These are phyloP conservation scores for Orycteropus afer DNA, from an alignment of 2,113 vertebrate species.

Conservation along the genomic window DNA sequence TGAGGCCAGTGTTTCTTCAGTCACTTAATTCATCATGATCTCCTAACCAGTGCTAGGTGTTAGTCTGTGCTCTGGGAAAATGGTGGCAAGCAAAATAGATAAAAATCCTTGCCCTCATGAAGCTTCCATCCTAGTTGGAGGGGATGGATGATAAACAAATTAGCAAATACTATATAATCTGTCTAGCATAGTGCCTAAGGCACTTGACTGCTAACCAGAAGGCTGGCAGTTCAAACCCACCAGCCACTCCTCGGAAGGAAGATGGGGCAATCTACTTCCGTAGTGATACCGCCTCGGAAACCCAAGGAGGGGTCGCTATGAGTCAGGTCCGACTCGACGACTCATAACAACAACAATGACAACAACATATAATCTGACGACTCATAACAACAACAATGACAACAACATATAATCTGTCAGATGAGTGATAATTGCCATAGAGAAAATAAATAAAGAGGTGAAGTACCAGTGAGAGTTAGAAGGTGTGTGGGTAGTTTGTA, in stretches of 20 bases:
- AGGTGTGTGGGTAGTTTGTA: not conserved
- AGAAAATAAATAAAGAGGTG: not conserved
- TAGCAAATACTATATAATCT: not conserved
- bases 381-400: too few species aligned
- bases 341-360: too few species aligned
- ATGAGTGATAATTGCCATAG: not conserved
- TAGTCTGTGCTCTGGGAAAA: not conserved
- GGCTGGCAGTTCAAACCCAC: too few species aligned
- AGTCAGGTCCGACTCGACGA: too few species aligned
- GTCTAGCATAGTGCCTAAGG: too few species aligned
- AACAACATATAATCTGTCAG: not conserved
- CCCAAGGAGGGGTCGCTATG: too few species aligned
- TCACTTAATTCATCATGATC: not conserved
- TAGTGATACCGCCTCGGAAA: too few species aligned
- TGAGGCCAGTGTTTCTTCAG: not conserved
- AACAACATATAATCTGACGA: too few species aligned
- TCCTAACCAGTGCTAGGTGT: not conserved
- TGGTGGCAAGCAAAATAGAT: not conserved
- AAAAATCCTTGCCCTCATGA: not conserved
- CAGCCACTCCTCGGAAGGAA: too few species aligned
- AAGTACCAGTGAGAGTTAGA: not conserved
- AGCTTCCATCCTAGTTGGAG: not conserved
- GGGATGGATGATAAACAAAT: not conserved
- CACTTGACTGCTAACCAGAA: too few species aligned
- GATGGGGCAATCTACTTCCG: too few species aligned